Percentiles rank a stretch among this genome's conserved stretches.
phyloP scores from a whole-genome alignment of 2,113 vertebrate species.

The Bos taurus region DNA sequence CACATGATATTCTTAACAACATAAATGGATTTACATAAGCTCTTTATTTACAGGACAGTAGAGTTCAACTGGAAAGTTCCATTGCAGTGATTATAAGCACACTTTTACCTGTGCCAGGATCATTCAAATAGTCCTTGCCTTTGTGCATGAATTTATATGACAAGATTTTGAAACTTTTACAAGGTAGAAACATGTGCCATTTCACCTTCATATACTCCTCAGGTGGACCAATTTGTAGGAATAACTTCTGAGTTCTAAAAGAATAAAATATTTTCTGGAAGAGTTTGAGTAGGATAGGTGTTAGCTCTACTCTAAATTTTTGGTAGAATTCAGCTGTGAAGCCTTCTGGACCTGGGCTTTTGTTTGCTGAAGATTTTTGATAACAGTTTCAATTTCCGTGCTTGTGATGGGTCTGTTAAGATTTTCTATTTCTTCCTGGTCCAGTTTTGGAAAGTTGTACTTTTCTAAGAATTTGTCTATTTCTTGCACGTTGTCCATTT shows the following conservation, averaged over 20 bases:
- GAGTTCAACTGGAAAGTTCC: background rate
- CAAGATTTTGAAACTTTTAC: background rate
- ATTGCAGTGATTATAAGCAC: background rate
- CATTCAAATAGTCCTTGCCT: background rate
- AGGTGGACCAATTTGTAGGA: background rate
- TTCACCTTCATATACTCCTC: background rate
- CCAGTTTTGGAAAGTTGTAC: too few species aligned
- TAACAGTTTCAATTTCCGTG: too few species aligned
- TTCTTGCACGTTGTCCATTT: too few species aligned
- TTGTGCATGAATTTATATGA: background rate
- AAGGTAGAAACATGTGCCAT: background rate
- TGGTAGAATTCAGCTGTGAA: too few species aligned
- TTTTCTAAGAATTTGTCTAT: too few species aligned
- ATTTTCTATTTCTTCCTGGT: too few species aligned
- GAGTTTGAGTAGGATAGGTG: too few species aligned
- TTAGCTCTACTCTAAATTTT: too few species aligned
- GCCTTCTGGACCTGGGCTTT: too few species aligned
- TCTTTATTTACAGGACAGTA: background rate
- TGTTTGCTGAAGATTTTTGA: too few species aligned
- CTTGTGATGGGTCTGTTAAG: too few species aligned
- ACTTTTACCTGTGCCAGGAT: background rate
- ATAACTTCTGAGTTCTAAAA: constrained; percentile 11
- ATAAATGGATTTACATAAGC: background rate
- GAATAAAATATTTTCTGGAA: background rate
- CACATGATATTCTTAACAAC: background rate